A percentile compares a stretch with the other conserved stretches of the same genome.
Evolutionary conservation across 2,797 vertebrate genomes (phyloP).

Genomic region (Otolemur crassicaudatus): DNA sequence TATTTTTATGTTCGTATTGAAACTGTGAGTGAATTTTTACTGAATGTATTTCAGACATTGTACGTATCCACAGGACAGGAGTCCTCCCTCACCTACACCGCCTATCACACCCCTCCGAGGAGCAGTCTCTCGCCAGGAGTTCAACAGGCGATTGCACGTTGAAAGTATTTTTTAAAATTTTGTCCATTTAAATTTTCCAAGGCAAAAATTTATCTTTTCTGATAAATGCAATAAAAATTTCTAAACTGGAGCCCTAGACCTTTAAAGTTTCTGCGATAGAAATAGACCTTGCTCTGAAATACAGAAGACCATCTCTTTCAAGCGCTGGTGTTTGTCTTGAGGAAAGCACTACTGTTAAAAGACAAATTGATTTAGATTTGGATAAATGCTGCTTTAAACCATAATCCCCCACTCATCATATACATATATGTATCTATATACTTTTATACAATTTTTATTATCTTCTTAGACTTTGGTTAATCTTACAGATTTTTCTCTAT

Average conservation of each 20-base stretch:
- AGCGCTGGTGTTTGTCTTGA: neutral
- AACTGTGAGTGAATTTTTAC: neutral
- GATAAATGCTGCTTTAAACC: neutral
- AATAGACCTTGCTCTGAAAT: slow-evolving; percentile 8
- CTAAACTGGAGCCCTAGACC: neutral
- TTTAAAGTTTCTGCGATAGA: neutral
- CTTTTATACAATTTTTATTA: neutral
- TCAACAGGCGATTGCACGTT: neutral
- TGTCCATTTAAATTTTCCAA: neutral
- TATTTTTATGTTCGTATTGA: neutral
- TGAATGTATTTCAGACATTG: neutral
- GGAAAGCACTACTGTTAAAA: neutral
- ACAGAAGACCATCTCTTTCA: neutral
- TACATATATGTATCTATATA: neutral
- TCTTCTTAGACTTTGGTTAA: neutral
- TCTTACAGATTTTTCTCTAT: neutral
- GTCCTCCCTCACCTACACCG: neutral
- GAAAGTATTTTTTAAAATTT: neutral
- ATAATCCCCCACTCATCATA: neutral
- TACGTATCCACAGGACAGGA: accelerated
- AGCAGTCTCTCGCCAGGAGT: neutral
- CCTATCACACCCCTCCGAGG: too few species aligned
- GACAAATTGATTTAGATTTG: neutral
- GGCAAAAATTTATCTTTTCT: neutral
- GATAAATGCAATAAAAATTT: neutral